These are phyloP conservation scores for Ochropleura plecta DNA, from an alignment of 2,888 invertebrate species.

Conservation along the genomic window DNA sequence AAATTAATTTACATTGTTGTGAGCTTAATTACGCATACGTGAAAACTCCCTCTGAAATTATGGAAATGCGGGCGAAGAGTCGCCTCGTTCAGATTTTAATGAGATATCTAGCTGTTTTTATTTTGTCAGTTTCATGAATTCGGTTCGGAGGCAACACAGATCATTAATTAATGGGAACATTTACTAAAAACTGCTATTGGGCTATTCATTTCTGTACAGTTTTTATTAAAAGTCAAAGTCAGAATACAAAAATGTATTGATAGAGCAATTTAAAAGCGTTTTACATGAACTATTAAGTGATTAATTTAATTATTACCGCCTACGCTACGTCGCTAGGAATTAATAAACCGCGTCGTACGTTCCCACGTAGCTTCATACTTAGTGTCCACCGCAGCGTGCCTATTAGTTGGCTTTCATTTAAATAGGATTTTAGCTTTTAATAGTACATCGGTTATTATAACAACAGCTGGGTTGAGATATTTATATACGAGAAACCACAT, in stretches of 20 bases:
- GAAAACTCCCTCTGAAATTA: conserved; percentile 44
- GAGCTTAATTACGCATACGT: conserved; percentile 61
- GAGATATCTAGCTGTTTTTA: conserved; percentile 37
- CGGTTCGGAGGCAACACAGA: conserved; percentile 12
- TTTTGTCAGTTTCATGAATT: conserved; percentile 15
- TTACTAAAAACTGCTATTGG: background rate
- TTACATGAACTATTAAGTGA: background rate
- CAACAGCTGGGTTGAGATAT: conserved; percentile 6
- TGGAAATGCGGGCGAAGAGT: conserved; percentile 47
- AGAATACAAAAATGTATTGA: background rate
- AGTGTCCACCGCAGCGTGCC: conserved; percentile 20
- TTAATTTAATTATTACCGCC: background rate
- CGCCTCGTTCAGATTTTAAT: conserved; percentile 48
- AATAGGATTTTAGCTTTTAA: conserved; percentile 10
- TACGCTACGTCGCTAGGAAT: background rate
- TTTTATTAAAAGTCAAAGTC: background rate
- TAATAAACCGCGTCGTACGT: background rate
- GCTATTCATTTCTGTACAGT: background rate
- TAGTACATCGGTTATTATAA: conserved; percentile 12
- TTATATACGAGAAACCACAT: conserved; percentile 6
- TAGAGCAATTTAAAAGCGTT: background rate
- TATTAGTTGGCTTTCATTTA: conserved; percentile 18
- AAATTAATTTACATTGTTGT: conserved; percentile 67
- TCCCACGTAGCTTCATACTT: background rate
- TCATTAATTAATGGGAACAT: conserved; percentile 30